Conservation (phyloP, 2,113 vertebrate species). For the Poicephalus gulielmi region DNA sequence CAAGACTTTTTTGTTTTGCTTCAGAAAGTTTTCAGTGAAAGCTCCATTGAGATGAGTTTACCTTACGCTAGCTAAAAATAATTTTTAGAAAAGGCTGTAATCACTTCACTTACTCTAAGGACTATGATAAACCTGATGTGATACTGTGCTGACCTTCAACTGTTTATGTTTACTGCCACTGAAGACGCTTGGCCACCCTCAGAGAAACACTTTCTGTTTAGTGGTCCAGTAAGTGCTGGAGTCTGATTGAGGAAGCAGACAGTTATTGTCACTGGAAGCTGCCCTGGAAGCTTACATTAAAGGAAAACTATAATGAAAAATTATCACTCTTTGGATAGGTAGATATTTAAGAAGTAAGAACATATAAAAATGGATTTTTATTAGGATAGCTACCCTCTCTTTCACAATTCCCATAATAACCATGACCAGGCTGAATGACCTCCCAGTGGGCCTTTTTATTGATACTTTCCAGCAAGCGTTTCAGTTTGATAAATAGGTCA, state of each 20-base stretch:
- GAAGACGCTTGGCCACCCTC: not conserved
- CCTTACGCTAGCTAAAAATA: not conserved
- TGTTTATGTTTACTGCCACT: not conserved
- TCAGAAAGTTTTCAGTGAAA: not conserved
- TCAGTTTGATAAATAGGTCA: conserved; percentile 46
- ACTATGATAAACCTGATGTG: not conserved
- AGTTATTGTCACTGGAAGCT: conserved; percentile 17
- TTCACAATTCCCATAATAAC: conserved; percentile 1
- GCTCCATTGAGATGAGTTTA: not conserved
- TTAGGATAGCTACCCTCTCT: not conserved
- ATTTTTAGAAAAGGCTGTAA: not conserved
- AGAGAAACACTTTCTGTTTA: conserved; percentile 9
- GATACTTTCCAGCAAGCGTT: conserved; percentile 42
- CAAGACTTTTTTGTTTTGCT: not conserved
- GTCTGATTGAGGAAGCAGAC: not conserved
- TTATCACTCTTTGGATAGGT: not conserved
- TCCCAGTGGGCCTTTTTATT: conserved; percentile 37
- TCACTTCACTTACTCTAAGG: not conserved
- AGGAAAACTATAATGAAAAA: not conserved
- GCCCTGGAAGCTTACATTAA: conserved; percentile 16
- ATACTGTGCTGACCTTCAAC: not conserved
- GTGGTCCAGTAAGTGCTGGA: not conserved
- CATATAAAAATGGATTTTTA: not conserved
- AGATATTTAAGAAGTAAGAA: not conserved
- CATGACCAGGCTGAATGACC: not conserved